Base-by-base conservation (phyloP, 2,113 vertebrate genomes). In the Atherinomorus stipes region DNA sequence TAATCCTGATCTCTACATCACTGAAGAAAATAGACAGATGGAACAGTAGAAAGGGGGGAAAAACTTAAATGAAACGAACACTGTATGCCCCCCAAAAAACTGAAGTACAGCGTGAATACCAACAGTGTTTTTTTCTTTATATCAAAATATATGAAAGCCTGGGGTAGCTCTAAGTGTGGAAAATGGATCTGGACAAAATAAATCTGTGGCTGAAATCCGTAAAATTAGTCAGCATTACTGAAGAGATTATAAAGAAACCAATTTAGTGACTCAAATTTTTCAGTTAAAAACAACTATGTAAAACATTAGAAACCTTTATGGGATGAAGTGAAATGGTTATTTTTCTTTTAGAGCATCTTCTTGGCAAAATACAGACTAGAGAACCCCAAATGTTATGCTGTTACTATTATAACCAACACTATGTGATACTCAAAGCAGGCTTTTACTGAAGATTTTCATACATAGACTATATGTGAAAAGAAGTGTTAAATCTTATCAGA, bases 101-200 rank as follows among this genome's bases (percentile, higher is more conserved):
- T 34, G 11, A 66, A 57, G 16, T 76, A 58, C 67, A 60, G 22
- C 54, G 58, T 66, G 42, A 50, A 26, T 50, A 49, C 38, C 60
- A 45, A 26, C 42, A 62, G 28, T 60, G 21, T n/a, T 70, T 74
- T 66, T 65, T 73, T 69, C 67, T 68, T 25, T 40, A 25, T 53
- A 83, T 52, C 42, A 31, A 15, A 67, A 51, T 37, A 68, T 23
- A 54, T 67, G 40, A 45, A 34, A 8, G 47, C 51, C 51, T 10
- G 23, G 34, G 28, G 70, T 28, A n/a, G 38, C 51, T 45, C 25
- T 11, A 11, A 61, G 26, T 26, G 42, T 65, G 62, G 61, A 60
- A 66, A 77, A 77, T 47, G 13, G 19, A 74, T 47, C 31, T 21
- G 50, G 72, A 63, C n/a, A 66, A 66, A 70, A 79, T 0, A 19